Percentiles rank a stretch among this genome's conserved stretches.
Conservation (phyloP, 2,888 invertebrate genomes). For the Xestia sexstrigata region DNA sequence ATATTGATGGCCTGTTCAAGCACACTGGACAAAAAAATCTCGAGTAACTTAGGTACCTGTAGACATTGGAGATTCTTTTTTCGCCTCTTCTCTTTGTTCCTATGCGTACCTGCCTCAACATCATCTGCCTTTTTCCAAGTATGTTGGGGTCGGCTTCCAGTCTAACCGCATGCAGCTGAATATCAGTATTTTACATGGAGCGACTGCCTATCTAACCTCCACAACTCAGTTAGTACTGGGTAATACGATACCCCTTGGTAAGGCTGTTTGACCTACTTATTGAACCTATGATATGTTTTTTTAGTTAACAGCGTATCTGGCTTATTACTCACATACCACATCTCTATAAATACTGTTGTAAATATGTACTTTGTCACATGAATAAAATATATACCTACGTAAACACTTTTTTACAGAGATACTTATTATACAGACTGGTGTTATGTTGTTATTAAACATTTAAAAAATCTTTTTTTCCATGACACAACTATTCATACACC, state of each 20-base stretch:
- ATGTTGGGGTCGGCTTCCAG: too few relatives aligned
- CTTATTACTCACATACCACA: not conserved
- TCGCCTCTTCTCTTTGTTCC: too few relatives aligned
- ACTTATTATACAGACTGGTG: not conserved
- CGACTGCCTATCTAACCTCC: too few relatives aligned
- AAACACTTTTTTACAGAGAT: not conserved
- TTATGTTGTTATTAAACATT: not conserved
- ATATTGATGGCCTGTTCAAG: constrained; percentile 33
- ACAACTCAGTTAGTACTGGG: too few relatives aligned
- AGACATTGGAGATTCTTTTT: not conserved
- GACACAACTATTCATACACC: not conserved
- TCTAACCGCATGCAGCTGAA: too few relatives aligned
- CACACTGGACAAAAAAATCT: not conserved
- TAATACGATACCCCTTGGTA: too few relatives aligned
- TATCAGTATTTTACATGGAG: too few relatives aligned
- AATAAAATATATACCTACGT: not conserved
- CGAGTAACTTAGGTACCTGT: not conserved
- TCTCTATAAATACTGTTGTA: not conserved
- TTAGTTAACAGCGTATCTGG: too few relatives aligned
- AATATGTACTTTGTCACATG: not conserved
- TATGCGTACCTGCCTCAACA: too few relatives aligned
- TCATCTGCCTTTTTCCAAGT: too few relatives aligned
- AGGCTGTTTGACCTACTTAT: too few relatives aligned
- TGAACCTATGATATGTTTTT: too few relatives aligned
- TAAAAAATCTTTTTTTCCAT: not conserved